Evolutionary conservation across 2,888 invertebrate genomes (phyloP).

Genomic region (Dione vanillae): DNA sequence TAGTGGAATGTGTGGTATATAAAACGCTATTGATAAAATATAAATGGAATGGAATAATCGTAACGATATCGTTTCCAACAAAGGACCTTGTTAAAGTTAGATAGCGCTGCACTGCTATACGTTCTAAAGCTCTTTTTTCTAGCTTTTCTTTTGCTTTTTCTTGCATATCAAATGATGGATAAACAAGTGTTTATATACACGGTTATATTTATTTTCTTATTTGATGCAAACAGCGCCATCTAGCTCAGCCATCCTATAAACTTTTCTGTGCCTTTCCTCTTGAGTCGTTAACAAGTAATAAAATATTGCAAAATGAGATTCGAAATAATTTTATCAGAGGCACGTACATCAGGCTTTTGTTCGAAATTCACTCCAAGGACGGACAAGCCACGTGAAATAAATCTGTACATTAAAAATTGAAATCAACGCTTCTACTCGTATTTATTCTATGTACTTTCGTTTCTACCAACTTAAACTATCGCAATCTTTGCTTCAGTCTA

Average conservation of each 20-base stretch:
- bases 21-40: slow-evolving; percentile 48
- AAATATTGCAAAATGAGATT: slow-evolving; percentile 64
- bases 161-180: not conserved
- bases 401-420: slow-evolving; percentile 46
- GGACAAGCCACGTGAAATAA: slow-evolving; percentile 68
- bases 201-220: slow-evolving; percentile 33
- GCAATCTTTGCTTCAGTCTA: slow-evolving; percentile 35
- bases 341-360: slow-evolving; percentile 76
- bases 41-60: slow-evolving; percentile 68
- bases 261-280: slow-evolving; percentile 36
- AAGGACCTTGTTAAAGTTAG: slow-evolving; percentile 33
- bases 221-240: slow-evolving; percentile 43
- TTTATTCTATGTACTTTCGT: slow-evolving; percentile 9
- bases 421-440: slow-evolving; percentile 32
- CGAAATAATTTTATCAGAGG: slow-evolving; percentile 65
- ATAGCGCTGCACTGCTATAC: slow-evolving; percentile 36
- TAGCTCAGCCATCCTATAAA: slow-evolving; percentile 33
- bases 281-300: slow-evolving; percentile 42
- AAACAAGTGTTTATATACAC: not conserved
- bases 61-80: slow-evolving; percentile 45
- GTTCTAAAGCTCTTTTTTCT: not conserved
- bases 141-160: not conserved
- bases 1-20: slow-evolving; percentile 69
- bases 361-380: slow-evolving; percentile 71
- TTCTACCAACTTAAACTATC: slow-evolving; percentile 35